A percentile compares a stretch with the other conserved stretches of the same genome.
These are phyloP conservation scores for Neuroterus valhalla DNA, from an alignment of 1,140 invertebrate species.

Conservation along the genomic window DNA sequence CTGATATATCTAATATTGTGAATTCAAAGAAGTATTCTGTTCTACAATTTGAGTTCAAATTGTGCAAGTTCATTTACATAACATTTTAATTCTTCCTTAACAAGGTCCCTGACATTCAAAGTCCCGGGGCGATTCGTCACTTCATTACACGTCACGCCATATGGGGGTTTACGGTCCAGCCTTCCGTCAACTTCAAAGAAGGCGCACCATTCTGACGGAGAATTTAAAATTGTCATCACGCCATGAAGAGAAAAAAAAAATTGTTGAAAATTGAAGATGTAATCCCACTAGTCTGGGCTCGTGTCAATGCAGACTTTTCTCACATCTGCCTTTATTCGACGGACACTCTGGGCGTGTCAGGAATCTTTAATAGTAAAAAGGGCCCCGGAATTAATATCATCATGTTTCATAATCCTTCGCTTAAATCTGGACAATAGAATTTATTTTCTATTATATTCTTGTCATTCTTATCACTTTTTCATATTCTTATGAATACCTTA, in stretches of 20 bases:
- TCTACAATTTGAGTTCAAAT: too few species aligned
- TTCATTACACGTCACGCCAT: too few species aligned
- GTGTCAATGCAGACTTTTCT: conserved; percentile 7
- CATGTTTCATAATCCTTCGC: background rate
- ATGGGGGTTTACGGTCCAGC: too few species aligned
- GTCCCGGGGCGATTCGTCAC: too few species aligned
- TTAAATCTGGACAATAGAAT: background rate
- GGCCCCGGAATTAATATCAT: background rate
- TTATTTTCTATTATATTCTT: background rate
- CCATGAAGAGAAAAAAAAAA: background rate
- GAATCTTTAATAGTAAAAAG: conserved; percentile 11
- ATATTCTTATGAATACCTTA: background rate
- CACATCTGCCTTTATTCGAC: conserved; percentile 7
- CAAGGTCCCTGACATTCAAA: too few species aligned
- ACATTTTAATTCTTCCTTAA: too few species aligned
- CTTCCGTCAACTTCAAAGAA: background rate
- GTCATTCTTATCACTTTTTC: background rate
- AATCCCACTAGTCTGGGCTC: conserved; percentile 1
- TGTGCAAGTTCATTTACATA: too few species aligned
- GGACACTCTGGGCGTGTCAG: background rate
- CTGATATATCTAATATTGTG: too few species aligned
- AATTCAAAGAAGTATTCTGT: too few species aligned
- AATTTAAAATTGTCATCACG: conserved; percentile 7
- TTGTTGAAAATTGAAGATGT: background rate
- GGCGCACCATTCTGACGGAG: background rate